These are phyloP conservation scores for Cecidostiba fungosa DNA, from an alignment of 2,888 invertebrate genomes.

Conservation along the genomic window DNA sequence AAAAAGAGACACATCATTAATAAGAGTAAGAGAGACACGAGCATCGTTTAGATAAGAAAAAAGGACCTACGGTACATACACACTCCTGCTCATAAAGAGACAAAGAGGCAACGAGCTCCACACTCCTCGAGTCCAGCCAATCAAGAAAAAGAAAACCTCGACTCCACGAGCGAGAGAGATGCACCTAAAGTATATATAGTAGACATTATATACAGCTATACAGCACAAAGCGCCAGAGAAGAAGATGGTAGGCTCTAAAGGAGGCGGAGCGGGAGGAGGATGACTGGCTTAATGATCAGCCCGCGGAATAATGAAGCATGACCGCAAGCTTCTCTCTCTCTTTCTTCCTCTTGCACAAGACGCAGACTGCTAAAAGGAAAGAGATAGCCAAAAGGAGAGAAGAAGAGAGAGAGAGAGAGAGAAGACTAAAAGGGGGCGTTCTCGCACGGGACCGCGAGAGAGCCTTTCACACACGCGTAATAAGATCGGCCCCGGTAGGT, in stretches of 20 bases:
- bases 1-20: slow-evolving; percentile 54
- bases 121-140: not conserved
- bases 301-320: slow-evolving; percentile 77
- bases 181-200: not conserved
- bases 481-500: slow-evolving; percentile 65
- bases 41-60: slow-evolving; percentile 63
- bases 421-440: slow-evolving; percentile 72
- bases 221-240: slow-evolving; percentile 24
- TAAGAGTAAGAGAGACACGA: slow-evolving; percentile 62
- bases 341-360: slow-evolving; percentile 1
- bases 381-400: slow-evolving; percentile 46
- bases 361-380: slow-evolving; percentile 32
- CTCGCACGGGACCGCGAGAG: slow-evolving; percentile 14
- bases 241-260: slow-evolving; percentile 52
- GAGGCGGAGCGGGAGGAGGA: slow-evolving; percentile 70
- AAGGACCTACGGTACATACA: slow-evolving; percentile 48
- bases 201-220: not conserved
- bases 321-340: slow-evolving; percentile 66
- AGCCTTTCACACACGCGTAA: slow-evolving; percentile 45
- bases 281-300: slow-evolving; percentile 76
- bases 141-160: not conserved
- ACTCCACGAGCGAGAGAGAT: not conserved
- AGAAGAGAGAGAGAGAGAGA: slow-evolving; percentile 67
- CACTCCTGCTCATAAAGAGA: slow-evolving; percentile 38
- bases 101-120: not conserved